Evolutionary conservation across 1,140 invertebrate genomes (phyloP).

Genomic region (Drosophila lacteicornis): DNA sequence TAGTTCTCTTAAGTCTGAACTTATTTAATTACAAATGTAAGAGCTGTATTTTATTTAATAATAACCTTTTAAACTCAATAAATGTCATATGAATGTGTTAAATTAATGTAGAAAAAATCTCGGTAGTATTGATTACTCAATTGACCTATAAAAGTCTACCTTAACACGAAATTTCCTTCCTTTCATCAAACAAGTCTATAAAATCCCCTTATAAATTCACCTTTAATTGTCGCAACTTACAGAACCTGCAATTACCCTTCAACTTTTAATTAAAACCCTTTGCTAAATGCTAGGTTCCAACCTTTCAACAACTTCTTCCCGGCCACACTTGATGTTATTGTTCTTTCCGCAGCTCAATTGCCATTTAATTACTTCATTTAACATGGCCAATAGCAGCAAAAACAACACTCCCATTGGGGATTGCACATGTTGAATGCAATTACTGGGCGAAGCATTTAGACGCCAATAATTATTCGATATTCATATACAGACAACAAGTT

Average conservation of each 20-base stretch:
- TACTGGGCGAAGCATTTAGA: slow-evolving; percentile 51
- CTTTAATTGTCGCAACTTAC: slow-evolving; percentile 11
- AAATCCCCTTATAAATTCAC: not conserved
- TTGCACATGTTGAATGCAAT: slow-evolving; percentile 61
- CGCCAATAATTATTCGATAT: slow-evolving; percentile 62
- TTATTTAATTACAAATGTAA: too few relatives aligned
- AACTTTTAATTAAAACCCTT: slow-evolving; percentile 6
- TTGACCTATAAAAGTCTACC: too few relatives aligned
- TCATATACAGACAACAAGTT: slow-evolving; percentile 34
- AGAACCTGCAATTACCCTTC: slow-evolving; percentile 4
- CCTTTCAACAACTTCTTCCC: slow-evolving; percentile 30
- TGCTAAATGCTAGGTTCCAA: slow-evolving; percentile 5
- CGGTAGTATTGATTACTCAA: too few relatives aligned
- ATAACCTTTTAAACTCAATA: too few relatives aligned
- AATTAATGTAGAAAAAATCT: not conserved
- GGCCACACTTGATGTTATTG: slow-evolving; percentile 20
- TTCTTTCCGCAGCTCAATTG: slow-evolving; percentile 35
- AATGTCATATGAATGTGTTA: too few relatives aligned
- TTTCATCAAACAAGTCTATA: not conserved
- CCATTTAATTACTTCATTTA: slow-evolving; percentile 60
- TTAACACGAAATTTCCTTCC: not conserved
- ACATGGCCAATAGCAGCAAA: slow-evolving; percentile 12
- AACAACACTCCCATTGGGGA: slow-evolving; percentile 25
- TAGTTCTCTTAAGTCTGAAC: too few relatives aligned
- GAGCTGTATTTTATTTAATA: too few relatives aligned